Conservation (phyloP, 2,113 vertebrate genomes). For the cattle (Bos taurus) region ARS-UCD2.0 NC_037343.1:54951001-54951500, state of each 20-base stretch:
- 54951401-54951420: too few species aligned
- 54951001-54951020: not conserved
- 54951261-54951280: not conserved
- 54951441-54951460: not conserved
- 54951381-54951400: not conserved
- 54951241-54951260: not conserved
- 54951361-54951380: not conserved
- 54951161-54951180: not conserved
- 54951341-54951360: not conserved
- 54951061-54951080: not conserved
- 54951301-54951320: not conserved
- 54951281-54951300: not conserved
- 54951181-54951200: not conserved
- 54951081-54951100: not conserved
- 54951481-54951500: not conserved
- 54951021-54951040: not conserved
- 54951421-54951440: not conserved
- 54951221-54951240: not conserved
- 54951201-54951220: not conserved
- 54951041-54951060: not conserved
- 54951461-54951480: not conserved
- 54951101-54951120: not conserved
- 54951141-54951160: not conserved
- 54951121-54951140: not conserved
- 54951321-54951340: not conserved